Evolutionary conservation across 2,797 vertebrate species (phyloP).

Genomic region (Gymnothorax javanicus): DNA sequence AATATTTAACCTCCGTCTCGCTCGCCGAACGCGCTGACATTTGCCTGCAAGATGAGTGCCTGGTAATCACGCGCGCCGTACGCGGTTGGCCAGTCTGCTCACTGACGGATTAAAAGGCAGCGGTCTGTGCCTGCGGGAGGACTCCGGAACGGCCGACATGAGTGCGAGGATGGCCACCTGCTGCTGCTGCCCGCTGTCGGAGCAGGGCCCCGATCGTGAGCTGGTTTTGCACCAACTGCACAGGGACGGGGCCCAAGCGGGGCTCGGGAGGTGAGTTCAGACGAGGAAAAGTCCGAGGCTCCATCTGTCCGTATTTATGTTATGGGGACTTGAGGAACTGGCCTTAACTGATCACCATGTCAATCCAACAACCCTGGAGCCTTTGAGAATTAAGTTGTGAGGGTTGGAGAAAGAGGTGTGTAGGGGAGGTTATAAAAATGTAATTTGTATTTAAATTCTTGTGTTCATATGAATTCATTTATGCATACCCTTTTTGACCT

Average conservation of each 20-base stretch:
- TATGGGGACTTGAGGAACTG: not conserved
- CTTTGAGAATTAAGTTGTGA: conserved; percentile 1
- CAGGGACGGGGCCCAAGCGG: conserved; percentile 43
- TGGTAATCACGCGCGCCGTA: conserved; percentile 43
- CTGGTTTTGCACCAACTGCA: conserved; percentile 47
- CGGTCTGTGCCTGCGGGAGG: not conserved
- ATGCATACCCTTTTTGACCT: not conserved
- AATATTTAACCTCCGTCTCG: conserved; percentile 67
- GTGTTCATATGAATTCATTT: not conserved
- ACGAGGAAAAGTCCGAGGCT: not conserved
- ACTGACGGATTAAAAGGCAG: conserved; percentile 41
- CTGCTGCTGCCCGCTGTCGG: conserved; percentile 57
- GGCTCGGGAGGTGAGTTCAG: conserved; percentile 15
- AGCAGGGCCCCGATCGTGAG: conserved; percentile 45
- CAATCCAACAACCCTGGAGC: conserved; percentile 9
- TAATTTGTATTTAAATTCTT: not conserved
- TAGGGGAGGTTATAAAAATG: not conserved
- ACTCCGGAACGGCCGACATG: conserved; percentile 51
- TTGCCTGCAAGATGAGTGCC: conserved; percentile 50
- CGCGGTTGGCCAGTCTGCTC: conserved; percentile 57
- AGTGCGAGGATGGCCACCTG: conserved; percentile 60
- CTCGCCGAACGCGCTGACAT: conserved; percentile 60
- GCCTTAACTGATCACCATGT: conserved; percentile 35
- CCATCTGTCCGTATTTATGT: not conserved
- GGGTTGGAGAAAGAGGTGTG: not conserved